phyloP scores from a whole-genome alignment of 37 sponge, comb jelly and placozoan species.

The Oscarella lobularis region DNA sequence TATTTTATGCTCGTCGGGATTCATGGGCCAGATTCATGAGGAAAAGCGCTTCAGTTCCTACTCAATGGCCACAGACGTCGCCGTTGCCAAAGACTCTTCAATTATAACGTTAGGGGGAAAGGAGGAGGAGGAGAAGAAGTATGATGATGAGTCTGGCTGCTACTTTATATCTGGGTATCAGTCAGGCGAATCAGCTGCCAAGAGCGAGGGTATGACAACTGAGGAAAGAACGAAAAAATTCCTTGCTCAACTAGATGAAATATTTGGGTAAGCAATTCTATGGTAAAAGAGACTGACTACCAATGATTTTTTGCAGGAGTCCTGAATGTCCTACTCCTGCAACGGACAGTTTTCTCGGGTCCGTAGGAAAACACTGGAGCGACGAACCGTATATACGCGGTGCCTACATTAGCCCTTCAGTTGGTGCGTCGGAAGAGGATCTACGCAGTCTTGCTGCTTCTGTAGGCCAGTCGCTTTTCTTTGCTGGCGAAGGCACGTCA shows the following conservation, averaged over 20 bases:
- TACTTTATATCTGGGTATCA: neutral
- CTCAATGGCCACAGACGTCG: neutral
- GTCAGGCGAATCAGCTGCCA: neutral
- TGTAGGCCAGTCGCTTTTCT: conserved; percentile 26
- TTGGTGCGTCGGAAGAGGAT: conserved; percentile 15
- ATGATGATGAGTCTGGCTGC: neutral
- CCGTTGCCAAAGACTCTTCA: neutral
- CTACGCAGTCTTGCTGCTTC: neutral
- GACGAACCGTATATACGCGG: conserved; percentile 22
- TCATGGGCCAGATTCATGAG: neutral
- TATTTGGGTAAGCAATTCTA: neutral
- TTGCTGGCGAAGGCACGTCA: neutral
- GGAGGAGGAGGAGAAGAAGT: neutral
- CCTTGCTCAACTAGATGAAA: neutral
- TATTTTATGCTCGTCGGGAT: neutral
- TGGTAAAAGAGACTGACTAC: neutral
- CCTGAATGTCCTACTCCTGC: neutral
- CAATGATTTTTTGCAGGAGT: neutral
- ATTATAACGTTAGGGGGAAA: too few species aligned
- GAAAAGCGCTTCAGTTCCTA: neutral
- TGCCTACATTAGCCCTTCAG: conserved; percentile 12
- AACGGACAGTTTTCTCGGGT: neutral
- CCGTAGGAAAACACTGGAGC: conserved; percentile 8
- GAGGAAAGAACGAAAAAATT: neutral
- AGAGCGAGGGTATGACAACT: neutral